Base-by-base conservation (phyloP, 1,140 invertebrate genomes). In the Camponotus vicinus region DNA sequence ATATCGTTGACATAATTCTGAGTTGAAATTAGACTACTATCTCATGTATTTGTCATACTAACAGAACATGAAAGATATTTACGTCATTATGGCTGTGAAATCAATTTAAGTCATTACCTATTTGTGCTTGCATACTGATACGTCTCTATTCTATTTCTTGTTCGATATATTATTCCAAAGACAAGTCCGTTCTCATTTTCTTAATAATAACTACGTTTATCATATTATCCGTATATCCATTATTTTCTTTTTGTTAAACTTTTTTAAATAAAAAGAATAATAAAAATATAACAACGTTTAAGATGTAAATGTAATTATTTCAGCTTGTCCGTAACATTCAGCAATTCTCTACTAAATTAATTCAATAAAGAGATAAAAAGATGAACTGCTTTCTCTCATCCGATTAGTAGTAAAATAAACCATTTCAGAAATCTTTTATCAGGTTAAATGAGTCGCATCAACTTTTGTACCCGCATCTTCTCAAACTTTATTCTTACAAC, bases 381-480 rank as follows among this genome's bases (percentile, higher is more conserved):
- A 3, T 18, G 2, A 82, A 32, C 13, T 73, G 11, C 0, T 11
- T 6, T 59, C 3, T 13, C 11, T 59, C 64, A 42, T 70, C 9
- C 64, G 2, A 13, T 21, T 27, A 13, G 0, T 45, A 71, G 15
- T 45, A 34, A 49, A 71, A 52, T 49, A 32, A 61, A 13, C n/a
- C 6, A 45, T 37, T 40, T 37, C 4, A n/a, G 18, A 75, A 73
- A 49, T 45, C 27, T 3, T 45, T 52, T 52, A 1, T 49, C 40
- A 13, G 2, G 3, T 9, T 45, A 61, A 71, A 15, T 80, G 21
- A 40, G 40, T 49, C 42, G 40, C 21, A 61, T 75, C 15, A 61
- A 73, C 40, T 61, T 34, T 83, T 37, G n/a, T 34, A 59, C 64
- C 78, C 52, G 79, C 55, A 73, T 83, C 55, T 27, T 27, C 40